A percentile compares a stretch with the other conserved stretches of the same genome.
Evolutionary conservation across 1,140 invertebrate genomes (phyloP).

Genomic region (Laupala kohalensis): DNA sequence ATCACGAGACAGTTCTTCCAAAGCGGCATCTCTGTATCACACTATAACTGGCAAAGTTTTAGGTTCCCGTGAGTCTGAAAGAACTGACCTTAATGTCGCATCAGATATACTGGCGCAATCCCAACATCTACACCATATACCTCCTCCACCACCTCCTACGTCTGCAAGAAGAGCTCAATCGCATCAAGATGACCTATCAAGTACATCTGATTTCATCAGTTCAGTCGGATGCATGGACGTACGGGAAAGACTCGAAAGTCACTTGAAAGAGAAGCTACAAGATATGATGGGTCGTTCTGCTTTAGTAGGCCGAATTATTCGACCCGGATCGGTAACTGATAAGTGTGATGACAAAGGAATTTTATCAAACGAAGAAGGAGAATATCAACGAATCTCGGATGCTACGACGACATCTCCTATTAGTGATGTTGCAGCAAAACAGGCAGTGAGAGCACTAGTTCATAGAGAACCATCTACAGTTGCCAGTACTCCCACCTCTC

Average conservation of each 20-base stretch:
- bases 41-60: constrained; percentile 19
- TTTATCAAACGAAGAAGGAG: constrained; percentile 31
- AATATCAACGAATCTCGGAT: constrained; percentile 48
- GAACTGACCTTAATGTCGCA: background rate
- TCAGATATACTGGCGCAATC: background rate
- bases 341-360: constrained; percentile 1
- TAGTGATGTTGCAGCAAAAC: constrained; percentile 24
- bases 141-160: constrained; percentile 17
- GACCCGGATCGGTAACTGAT: constrained; percentile 2
- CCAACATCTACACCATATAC: background rate
- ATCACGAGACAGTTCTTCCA: constrained; percentile 10
- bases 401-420: constrained; percentile 27
- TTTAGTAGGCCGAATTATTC: constrained; percentile 11
- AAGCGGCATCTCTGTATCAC: constrained; percentile 20
- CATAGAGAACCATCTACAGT: constrained; percentile 26
- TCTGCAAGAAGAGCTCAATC: background rate
- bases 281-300: constrained; percentile 5
- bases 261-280: constrained; percentile 32
- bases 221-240: constrained; percentile 13
- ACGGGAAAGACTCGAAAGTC: constrained; percentile 30
- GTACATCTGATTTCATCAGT: background rate
- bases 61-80: constrained; percentile 6
- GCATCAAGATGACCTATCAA: constrained; percentile 2
- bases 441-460: constrained; percentile 39
- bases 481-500: constrained; percentile 16